phyloP scores from a whole-genome alignment of 1,140 invertebrate genomes.

The Bilobella aurantiaca region DNA sequence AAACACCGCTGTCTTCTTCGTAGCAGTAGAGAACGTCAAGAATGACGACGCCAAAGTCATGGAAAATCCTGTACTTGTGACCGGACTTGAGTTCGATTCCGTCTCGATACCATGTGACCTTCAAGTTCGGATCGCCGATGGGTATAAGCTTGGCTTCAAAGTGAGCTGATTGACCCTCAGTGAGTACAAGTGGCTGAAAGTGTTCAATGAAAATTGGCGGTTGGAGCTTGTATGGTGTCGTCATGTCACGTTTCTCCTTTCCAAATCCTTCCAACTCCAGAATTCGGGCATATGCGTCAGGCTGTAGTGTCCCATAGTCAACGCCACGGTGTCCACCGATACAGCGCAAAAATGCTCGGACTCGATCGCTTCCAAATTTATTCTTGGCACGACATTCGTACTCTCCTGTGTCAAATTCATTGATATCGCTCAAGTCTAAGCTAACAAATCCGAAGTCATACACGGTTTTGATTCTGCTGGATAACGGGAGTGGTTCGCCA shows the following conservation, averaged over 20 bases:
- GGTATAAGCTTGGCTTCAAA: conserved; percentile 84
- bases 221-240: conserved; percentile 55
- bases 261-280: conserved; percentile 70
- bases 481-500: conserved; percentile 80
- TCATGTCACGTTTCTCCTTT: conserved; percentile 48
- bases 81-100: conserved; percentile 83
- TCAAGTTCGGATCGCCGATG: conserved; percentile 79
- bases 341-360: conserved; percentile 68
- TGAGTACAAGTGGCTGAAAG: conserved; percentile 66
- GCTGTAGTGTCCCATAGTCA: conserved; percentile 85
- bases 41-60: conserved; percentile 94
- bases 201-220: conserved; percentile 84
- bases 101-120: conserved; percentile 89
- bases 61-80: conserved; percentile 88
- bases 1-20: conserved; percentile 88
- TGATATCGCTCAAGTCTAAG: conserved; percentile 86
- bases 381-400: conserved; percentile 81
- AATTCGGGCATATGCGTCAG: conserved; percentile 81
- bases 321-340: conserved; percentile 70
- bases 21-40: conserved; percentile 93
- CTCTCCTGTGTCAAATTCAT: conserved; percentile 85
- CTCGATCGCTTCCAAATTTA: conserved; percentile 59
- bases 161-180: conserved; percentile 87
- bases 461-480: conserved; percentile 82
- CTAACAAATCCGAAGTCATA: conserved; percentile 94